Conservation (phyloP, 1,140 invertebrate genomes). For the Mizuhopecten yessoensis region DNA sequence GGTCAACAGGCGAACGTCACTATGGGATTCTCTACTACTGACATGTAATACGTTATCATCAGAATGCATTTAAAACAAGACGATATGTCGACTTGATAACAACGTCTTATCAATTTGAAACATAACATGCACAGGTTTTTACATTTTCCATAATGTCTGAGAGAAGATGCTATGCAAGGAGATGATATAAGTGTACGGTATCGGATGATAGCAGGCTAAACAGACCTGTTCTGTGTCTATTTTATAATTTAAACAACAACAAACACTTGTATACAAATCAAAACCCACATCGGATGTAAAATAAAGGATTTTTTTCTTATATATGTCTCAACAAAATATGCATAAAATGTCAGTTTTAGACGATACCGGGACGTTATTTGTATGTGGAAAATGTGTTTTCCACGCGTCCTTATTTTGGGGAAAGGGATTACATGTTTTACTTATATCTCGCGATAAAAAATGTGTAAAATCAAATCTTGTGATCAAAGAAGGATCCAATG, state of each 20-base stretch:
- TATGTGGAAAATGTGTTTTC: no score
- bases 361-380: background rate
- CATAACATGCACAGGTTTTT: slow-evolving; percentile 6
- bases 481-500: background rate
- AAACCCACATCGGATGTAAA: background rate
- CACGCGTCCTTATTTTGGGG: no score
- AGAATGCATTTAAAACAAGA: background rate
- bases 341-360: background rate
- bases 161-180: background rate
- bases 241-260: background rate
- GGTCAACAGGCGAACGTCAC: no score
- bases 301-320: no score
- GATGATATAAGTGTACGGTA: background rate
- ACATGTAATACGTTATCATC: background rate
- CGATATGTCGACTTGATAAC: background rate
- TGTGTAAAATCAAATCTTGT: background rate
- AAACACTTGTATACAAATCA: background rate
- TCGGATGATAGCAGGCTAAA: background rate
- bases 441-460: background rate
- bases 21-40: no score
- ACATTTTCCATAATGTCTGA: background rate
- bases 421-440: no score
- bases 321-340: background rate
- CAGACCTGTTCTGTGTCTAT: background rate
- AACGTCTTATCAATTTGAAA: background rate